Evolutionary conservation across 1,140 invertebrate species (phyloP), one percentile per base, ranked within the genome.

Genomic region (Calosoma granatense): DNA sequence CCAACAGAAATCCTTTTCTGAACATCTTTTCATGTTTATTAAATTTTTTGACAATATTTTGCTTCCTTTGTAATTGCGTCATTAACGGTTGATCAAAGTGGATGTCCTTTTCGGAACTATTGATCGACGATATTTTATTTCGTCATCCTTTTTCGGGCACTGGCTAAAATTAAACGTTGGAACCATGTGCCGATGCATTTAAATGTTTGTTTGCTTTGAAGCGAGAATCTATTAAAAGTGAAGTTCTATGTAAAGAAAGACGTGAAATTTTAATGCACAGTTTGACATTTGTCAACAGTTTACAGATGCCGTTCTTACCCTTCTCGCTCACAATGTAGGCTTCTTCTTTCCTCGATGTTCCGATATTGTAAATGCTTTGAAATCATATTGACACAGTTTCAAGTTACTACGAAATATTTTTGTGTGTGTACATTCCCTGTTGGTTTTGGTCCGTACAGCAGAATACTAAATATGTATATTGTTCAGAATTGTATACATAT

Each of bases 191-290:
- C 41, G 6, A 12, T 47, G 41, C 41, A 47, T 47, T 47, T 12
- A 47, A 47, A 12, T 47, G 15, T 47, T 47, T 47, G 41, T 47
- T 47, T 47, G 17, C 17, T 11, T 47, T 47, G 6, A 3, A 47
- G 15, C 9, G 15, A 6, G 41, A 47, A 12, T 47, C 41, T 47
- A 47, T 47, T 47, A 47, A 47, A 47, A 11, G 6, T 47, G 41
- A 47, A 47, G 41, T 47, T 47, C 15, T 47, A 4, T 17, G 41
- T 17, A 47, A 47, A 47, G 41, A 47, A 47, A 47, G 15, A 47
- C 15, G 41, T 47, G 41, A 47, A 47, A 47, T 47, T 47, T 47
- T 47, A 47, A 47, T 47, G 41, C 41, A 47, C 17, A 47, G 41
- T 47, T 47, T 47, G 41, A 47, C 41, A 47, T 47, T 47, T 47